Evolutionary conservation across 2,797 vertebrate genomes (phyloP).

Genomic region (Phoxinus dragarum): DNA sequence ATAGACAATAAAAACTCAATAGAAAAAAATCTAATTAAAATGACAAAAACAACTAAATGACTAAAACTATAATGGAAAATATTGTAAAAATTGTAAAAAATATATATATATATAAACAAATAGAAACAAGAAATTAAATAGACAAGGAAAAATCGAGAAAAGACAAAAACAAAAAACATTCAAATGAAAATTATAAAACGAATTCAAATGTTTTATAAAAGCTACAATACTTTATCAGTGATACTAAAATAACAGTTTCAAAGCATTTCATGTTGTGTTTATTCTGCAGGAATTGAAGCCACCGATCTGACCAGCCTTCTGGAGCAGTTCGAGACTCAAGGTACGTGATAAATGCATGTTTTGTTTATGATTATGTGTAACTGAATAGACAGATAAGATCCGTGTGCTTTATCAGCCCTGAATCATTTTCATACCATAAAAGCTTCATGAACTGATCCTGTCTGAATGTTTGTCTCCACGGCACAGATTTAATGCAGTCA

Average conservation of each 20-base stretch:
- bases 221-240: not conserved
- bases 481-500: not conserved
- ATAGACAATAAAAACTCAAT: no score
- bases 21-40: no score
- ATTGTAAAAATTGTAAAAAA: no score
- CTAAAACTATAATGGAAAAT: no score
- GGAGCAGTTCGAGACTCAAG: constrained; percentile 95
- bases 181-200: not conserved
- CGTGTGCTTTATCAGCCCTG: no score
- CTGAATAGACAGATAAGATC: not conserved
- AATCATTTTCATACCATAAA: not conserved
- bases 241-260: no score
- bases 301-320: constrained; percentile 91
- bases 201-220: fast-evolving
- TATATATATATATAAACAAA: no score
- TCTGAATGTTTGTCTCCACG: not conserved
- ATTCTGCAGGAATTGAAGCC: constrained; percentile 87
- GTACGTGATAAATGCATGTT: constrained; percentile 69
- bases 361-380: not conserved
- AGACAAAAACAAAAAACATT: not conserved
- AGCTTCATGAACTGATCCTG: not conserved
- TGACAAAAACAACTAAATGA: no score
- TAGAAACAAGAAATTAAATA: no score
- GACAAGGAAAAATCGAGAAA: not conserved
- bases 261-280: not conserved